Evolutionary conservation across 92 coral and sea anemone species (phyloP).

Genomic region (Parazoanthus swiftii): DNA sequence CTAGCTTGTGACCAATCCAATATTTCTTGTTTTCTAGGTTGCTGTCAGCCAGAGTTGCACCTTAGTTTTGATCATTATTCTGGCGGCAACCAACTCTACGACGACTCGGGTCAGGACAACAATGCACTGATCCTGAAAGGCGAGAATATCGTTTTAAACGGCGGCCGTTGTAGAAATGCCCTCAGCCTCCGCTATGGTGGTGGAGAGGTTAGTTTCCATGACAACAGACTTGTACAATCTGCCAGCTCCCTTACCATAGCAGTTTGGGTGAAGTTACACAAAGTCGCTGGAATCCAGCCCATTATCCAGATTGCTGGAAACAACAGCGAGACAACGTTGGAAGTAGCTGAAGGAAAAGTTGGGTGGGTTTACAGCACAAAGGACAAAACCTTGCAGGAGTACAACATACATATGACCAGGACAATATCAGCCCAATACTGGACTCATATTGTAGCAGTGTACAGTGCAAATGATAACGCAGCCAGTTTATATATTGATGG

Average conservation of each 20-base stretch:
- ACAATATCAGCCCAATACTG: constrained; percentile 25
- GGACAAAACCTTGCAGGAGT: background rate
- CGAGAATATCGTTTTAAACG: background rate
- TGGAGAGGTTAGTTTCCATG: constrained; percentile 35
- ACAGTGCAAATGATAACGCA: constrained; percentile 39
- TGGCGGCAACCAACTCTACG: constrained; percentile 14
- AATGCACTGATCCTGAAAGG: background rate
- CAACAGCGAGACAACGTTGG: constrained; percentile 41
- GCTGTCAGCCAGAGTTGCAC: constrained; percentile 52
- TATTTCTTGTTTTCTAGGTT: constrained; percentile 11
- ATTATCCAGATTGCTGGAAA: constrained; percentile 42
- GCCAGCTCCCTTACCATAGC: constrained; percentile 53
- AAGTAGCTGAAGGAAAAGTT: constrained; percentile 48
- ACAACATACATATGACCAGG: constrained; percentile 2
- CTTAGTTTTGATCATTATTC: constrained; percentile 44
- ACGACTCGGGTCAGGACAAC: constrained; percentile 29
- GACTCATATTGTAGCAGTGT: constrained; percentile 55
- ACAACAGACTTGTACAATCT: constrained; percentile 26
- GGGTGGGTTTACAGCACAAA: constrained; percentile 39
- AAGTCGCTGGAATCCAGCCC: constrained; percentile 45
- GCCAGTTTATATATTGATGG: constrained; percentile 51
- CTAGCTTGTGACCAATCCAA: no score
- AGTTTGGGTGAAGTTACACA: constrained; percentile 52
- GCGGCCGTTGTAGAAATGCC: constrained; percentile 37
- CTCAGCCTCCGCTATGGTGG: constrained; percentile 19